Evolutionary conservation across 1,140 invertebrate genomes (phyloP), one percentile per base, ranked within the genome.

Genomic region (Lepidurus packardi): DNA sequence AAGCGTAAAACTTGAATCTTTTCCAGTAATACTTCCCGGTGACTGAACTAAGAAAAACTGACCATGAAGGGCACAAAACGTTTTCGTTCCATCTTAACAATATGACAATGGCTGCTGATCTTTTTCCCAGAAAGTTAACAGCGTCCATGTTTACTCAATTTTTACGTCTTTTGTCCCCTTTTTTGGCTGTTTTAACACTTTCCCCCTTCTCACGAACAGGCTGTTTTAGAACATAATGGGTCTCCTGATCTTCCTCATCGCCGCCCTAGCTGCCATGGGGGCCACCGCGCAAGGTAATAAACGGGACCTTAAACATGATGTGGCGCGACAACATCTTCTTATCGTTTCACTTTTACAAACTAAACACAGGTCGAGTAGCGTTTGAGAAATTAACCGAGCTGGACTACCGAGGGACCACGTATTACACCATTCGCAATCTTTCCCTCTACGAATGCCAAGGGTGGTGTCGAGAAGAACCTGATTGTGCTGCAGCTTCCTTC

Each of bases 371-470:
- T 10, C 82, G 92, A 81, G 92, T 92, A 82, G 94, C 94, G 1
- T 97, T 97, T 83, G 95, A 97, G 85, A 97, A 97, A 85, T 85
- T 97, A 78, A 96, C 95, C 77, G 94, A 96, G 84, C 91, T 91
- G 80, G 95, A 97, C 84, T 97, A 95, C 84, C 87, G 91, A 73
- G 95, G 94, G 41, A 94, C 91, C 43, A 94, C 93, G 8, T 97
- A 97, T 84, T 96, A 95, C 86, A 96, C 92, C 34, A 94, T 95
- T 53, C 91, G 94, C 82, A 97, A 97, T 85, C 87, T 97, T 42
- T 94, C 94, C 8, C 85, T 97, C 43, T 95, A 95, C 87, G 94
- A 97, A 85, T 97, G 95, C 84, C 94, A 97, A 84, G 94, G 94
- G 43, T 96, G 94, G 94, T 97, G 95, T 84, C 86, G 93, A 78